Evolutionary conservation across 2,113 vertebrate genomes (phyloP).

Genomic region (Vombatus ursinus): DNA sequence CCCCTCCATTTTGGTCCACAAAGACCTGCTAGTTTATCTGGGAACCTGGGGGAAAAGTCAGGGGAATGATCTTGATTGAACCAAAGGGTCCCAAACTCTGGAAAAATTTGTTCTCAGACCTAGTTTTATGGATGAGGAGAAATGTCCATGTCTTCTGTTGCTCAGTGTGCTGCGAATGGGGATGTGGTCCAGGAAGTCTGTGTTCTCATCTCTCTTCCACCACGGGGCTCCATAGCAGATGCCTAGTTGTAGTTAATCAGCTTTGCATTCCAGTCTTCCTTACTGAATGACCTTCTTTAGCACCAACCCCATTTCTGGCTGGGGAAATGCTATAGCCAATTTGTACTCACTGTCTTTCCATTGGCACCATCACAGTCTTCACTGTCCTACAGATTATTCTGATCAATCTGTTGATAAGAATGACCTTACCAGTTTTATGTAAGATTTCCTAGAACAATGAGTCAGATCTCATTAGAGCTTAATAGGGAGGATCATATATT

Average conservation of each 20-base stretch:
- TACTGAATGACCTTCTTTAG: not conserved
- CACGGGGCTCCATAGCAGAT: constrained; percentile 66
- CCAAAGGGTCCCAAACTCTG: constrained; percentile 58
- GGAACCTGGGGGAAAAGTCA: constrained; percentile 54
- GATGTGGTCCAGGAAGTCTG: constrained; percentile 62
- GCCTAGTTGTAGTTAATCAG: constrained; percentile 32
- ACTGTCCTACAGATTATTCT: not conserved
- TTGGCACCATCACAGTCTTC: not conserved
- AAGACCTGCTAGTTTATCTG: constrained; percentile 51
- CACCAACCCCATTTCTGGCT: not conserved
- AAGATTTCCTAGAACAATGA: not conserved
- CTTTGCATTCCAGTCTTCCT: constrained; percentile 65
- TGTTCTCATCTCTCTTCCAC: constrained; percentile 59
- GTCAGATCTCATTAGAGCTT: not conserved
- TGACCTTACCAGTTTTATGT: not conserved
- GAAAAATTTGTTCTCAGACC: not conserved
- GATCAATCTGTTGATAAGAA: not conserved
- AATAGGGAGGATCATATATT: not conserved
- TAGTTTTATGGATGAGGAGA: constrained; percentile 59
- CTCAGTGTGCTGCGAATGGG: constrained; percentile 50
- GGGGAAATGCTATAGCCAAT: not conserved
- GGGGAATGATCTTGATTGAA: constrained; percentile 64
- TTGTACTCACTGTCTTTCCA: not conserved
- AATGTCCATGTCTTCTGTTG: constrained; percentile 63
- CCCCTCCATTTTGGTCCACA: constrained; percentile 45